These are phyloP conservation scores for Microplitis manilae DNA, from an alignment of 2,888 invertebrate genomes.

Conservation along the genomic window DNA sequence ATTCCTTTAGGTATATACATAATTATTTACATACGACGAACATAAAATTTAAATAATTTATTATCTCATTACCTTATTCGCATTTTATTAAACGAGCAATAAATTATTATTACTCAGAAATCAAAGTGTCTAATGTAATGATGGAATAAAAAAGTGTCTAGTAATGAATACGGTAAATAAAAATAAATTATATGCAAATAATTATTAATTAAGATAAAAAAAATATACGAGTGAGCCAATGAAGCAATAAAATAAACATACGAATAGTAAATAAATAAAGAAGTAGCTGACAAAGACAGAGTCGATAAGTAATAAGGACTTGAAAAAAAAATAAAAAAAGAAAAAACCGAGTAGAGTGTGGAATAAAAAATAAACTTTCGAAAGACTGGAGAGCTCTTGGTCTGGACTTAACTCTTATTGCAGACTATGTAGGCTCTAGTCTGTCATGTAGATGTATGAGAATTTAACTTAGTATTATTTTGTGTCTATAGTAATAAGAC, in stretches of 20 bases:
- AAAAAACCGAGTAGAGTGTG: neutral
- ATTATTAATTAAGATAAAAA: neutral
- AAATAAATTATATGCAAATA: neutral
- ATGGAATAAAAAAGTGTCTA: neutral
- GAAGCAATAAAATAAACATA: neutral
- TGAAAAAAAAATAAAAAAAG: neutral
- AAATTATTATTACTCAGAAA: neutral
- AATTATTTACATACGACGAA: too few relatives aligned
- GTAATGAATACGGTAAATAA: too few relatives aligned
- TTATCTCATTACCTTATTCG: too few relatives aligned
- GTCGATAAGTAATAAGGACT: neutral
- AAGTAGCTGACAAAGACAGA: neutral
- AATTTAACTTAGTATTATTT: neutral
- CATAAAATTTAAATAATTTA: too few relatives aligned
- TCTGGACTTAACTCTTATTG: neutral
- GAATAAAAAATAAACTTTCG: neutral
- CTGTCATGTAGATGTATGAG: neutral
- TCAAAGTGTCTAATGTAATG: neutral
- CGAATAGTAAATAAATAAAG: neutral
- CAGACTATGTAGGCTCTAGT: neutral
- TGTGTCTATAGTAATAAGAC: conserved; percentile 3
- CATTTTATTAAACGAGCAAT: too few relatives aligned
- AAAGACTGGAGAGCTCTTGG: neutral
- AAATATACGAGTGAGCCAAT: neutral
- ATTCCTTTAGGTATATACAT: too few relatives aligned